Base-by-base conservation (phyloP, 2,797 vertebrate species). In the Cottoperca gobio region DNA sequence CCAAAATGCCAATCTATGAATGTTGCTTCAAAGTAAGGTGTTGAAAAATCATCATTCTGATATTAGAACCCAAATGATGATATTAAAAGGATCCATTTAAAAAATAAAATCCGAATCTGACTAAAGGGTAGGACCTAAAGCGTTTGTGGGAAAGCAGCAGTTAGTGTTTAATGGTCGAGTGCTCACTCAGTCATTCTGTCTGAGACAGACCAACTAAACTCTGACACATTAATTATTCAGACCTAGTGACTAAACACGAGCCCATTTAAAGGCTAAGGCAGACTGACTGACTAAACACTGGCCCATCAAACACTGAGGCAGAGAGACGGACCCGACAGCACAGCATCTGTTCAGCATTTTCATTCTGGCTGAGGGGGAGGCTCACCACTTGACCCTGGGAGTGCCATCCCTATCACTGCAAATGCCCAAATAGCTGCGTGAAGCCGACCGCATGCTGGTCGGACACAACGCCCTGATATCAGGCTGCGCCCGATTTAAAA, bases 271-370 rank as follows among this genome's bases (percentile, higher is more conserved):
- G 54, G 52, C 76, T 45, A 55, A 74, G 23, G 76, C 62, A 21
- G 71, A 55, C 71, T 11, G 21, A 58, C 53, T 71, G 76, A 81
- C 83, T 81, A 66, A 79, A 89, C 61, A 60, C 24, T 28, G 73
- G 65, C 53, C 59, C 79, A 79, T 88, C 83, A 88, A 76, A 89
- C 46, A 65, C 43, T 2, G 45, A 67, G 57, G 73, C 73, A 63
- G 87, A 70, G 82, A 85, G 87, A 91, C 61, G 81, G 83, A 70
- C 64, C 73, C 70, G 52, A 82, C 84, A 86, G 73, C 70, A 21
- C 11, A 83, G 88, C 91, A 93, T 90, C 91, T 93, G 89, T 57
- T 89, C 65, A 35, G n/a, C 76, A 65, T 76, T 80, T 79, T 82
- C 60, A 16, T n/a, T 70, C 46, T 40, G 7, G 84, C 68, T 43